Evolutionary conservation across 2,797 vertebrate species (phyloP), one percentile per base, ranked within the genome.

Genomic region (Peromyscus melanophrys): DNA sequence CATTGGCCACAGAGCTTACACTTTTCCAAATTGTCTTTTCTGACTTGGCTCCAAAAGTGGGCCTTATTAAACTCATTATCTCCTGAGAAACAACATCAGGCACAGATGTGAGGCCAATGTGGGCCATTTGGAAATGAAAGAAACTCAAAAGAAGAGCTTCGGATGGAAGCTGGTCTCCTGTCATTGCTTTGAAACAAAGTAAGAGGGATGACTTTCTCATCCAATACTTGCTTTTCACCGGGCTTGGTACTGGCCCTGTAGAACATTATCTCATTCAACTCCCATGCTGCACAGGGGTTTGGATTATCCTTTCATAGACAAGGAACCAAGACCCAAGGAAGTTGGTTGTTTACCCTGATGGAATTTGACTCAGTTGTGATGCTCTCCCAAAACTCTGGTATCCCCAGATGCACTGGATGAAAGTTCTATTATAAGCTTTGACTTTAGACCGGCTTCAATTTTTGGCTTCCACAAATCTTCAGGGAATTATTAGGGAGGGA

Each of bases 81-180:
- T 78, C 14, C 34, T 86, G 76, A 40, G 75, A 86, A 94, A 52
- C 61, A 84, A 27, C n/a, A 81, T 83, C 25, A 17, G 52, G 37
- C 25, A 63, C 6, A 57, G 31, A 93, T 57, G 17, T 6, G 34
- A 86, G 80, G 40, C 59, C 19, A 16, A 84, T 14, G 16, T 11
- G 34, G 76, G 3, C 25, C 61, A 69, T 75, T 65, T 81, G 52
- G 55, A 89, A 96, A 83, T 52, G 21, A 93, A 43, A 46, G 63
- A 92, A 89, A 84, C 55, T 49, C 80, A 34, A 65, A 69, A 89
- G 65, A 87, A 29, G 65, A 87, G 76, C 43, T 95, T 92, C 43
- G 27, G 27, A 69, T 46, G 57, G 55, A 94, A 88, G 0, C n/a
- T 52, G 5, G 12, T 65, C 19, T 67, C 55, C 49, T 77, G 87